Conservation (phyloP, 1,140 invertebrate species). For the Drosophila sturtevanti region DNA sequence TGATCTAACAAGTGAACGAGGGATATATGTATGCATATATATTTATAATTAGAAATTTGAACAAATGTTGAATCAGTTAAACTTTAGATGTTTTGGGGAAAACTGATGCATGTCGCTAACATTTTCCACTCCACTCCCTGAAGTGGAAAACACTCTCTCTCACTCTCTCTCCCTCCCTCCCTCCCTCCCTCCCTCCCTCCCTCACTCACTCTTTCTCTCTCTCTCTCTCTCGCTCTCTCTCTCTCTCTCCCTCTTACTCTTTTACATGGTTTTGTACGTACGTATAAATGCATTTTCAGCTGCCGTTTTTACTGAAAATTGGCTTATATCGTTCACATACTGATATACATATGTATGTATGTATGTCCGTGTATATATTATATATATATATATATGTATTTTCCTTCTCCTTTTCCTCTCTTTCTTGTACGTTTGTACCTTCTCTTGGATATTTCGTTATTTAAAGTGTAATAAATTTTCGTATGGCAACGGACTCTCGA, state of each 20-base stretch:
- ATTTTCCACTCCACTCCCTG: constrained; percentile 20
- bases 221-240: too few species aligned
- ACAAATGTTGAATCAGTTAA: constrained; percentile 42
- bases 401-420: background rate
- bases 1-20: too few species aligned
- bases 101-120: constrained; percentile 40
- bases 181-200: too few species aligned
- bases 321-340: constrained; percentile 49
- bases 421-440: background rate
- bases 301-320: constrained; percentile 51
- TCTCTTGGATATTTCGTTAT: constrained; percentile 34
- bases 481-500: constrained; percentile 30
- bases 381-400: too few species aligned
- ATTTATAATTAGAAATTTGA: constrained; percentile 55
- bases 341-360: constrained; percentile 15
- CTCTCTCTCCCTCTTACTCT: too few species aligned
- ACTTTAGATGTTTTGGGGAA: constrained; percentile 6
- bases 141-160: too few species aligned
- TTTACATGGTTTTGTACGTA: constrained; percentile 21
- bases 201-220: too few species aligned
- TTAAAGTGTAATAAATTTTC: constrained; percentile 69
- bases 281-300: constrained; percentile 40
- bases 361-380: background rate
- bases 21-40: too few species aligned
- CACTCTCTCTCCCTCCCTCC: too few species aligned